Evolutionary conservation across 2,797 vertebrate genomes (phyloP).

Genomic region (Crax fasciolata): DNA sequence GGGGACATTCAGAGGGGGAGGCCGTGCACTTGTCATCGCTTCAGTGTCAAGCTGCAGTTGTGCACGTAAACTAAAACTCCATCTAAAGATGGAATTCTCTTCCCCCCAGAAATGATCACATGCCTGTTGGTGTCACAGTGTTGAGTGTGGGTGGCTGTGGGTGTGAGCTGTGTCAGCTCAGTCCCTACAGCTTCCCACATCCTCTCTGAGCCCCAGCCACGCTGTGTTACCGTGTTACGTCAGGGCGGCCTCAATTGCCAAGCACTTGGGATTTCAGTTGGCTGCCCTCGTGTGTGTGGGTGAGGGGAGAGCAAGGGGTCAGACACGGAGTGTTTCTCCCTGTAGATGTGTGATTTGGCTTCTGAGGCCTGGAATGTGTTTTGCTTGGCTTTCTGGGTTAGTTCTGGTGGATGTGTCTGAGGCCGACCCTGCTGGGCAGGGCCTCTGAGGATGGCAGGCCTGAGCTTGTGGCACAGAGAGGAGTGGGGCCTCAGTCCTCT

Average conservation of each 20-base stretch:
- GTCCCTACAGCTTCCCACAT: background rate
- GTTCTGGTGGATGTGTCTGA: background rate
- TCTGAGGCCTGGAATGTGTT: background rate
- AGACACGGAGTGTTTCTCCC: accelerated
- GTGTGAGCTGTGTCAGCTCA: background rate
- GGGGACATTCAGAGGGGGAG: background rate
- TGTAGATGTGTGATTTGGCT: background rate
- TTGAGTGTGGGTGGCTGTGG: background rate
- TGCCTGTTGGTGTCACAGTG: background rate
- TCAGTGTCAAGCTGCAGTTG: background rate
- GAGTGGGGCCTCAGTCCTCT: accelerated
- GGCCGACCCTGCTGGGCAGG: background rate
- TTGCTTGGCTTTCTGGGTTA: background rate
- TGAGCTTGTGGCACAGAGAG: accelerated
- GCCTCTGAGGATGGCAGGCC: accelerated
- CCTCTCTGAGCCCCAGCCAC: background rate
- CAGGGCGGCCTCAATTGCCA: background rate
- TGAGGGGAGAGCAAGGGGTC: background rate
- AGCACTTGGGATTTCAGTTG: slow-evolving; percentile 4
- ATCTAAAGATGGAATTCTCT: background rate
- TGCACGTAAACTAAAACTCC: no score
- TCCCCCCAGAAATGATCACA: background rate
- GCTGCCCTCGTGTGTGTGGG: background rate
- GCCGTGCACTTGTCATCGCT: accelerated
- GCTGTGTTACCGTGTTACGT: background rate